Base-by-base conservation (phyloP, 1,140 invertebrate genomes). In the Venustaconcha ellipsiformis region DNA sequence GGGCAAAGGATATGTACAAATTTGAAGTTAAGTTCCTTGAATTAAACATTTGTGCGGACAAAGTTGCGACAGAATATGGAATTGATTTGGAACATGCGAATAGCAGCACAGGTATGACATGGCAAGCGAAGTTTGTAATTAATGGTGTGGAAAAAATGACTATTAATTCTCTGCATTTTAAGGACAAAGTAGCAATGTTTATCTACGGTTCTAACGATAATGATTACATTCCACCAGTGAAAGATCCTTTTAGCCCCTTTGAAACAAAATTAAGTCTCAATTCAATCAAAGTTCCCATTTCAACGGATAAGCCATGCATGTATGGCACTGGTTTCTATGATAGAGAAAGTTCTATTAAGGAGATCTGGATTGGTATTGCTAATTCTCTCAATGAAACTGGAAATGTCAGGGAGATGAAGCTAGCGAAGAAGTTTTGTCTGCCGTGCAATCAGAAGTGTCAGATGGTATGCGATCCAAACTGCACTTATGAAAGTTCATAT, bases 301-400 rank as follows among this genome's bases (percentile, higher is more conserved):
- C 17, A 55, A 23, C n/a, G 17, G 72, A 74, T 55, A 74, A 67
- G 56, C 65, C 56, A 12, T 74, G 72, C 56, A 56, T 65, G 17
- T 57, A 74, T 48, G 72, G 72, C 17, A 20, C 56, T 18, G 72
- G 57, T 2, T 74, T 67, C 57, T 67, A 67, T 67, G 72, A 74
- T 15, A 64, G 23, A n/a, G 65, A 74, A 48, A 74, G 72, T n/a
- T 48, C 37, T 48, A 67, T 74, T 15, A 74, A 74, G 26, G 72
- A 74, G 18, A 57, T 74, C 26, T 74, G 72, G 72, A 23, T 74
- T 55, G 72, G 72, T 20, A 66, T 67, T 14, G 67, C 72, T 14
- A 48, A 74, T 48, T 68, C 57, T 58, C 60, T 55, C 15, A 59
- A 59, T 26, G 58, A 70, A 70, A 20, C 62, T 48, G 69, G 69